A percentile compares a stretch with the other conserved stretches of the same genome.
These are phyloP conservation scores for Hetaerina americana DNA, from an alignment of 1,140 invertebrate species.

Conservation along the genomic window DNA sequence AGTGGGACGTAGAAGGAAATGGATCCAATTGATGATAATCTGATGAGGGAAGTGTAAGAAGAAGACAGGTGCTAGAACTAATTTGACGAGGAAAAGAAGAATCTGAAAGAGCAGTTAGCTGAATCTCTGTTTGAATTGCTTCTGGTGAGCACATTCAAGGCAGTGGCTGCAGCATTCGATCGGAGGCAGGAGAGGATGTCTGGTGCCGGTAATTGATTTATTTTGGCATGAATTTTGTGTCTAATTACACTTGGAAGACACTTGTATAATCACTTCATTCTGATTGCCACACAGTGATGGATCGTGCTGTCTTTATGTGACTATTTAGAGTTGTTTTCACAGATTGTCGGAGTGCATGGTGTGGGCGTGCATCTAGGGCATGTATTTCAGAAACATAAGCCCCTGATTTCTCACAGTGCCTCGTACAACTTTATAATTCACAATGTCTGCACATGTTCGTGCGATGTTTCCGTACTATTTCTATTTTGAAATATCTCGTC, in stretches of 20 bases:
- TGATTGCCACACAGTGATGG: neutral
- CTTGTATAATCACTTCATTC: neutral
- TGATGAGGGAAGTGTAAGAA: conserved; percentile 50
- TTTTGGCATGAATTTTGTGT: neutral
- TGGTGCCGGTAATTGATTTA: neutral
- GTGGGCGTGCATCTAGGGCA: too few species aligned
- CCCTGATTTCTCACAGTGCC: neutral
- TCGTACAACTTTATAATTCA: neutral
- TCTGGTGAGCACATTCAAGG: conserved; percentile 41
- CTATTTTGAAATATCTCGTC: neutral
- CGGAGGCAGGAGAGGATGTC: neutral
- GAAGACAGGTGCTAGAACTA: conserved; percentile 59
- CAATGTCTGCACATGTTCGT: neutral
- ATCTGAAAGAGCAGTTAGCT: conserved; percentile 52
- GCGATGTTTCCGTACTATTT: neutral
- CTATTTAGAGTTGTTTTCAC: neutral
- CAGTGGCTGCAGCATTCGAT: conserved; percentile 17
- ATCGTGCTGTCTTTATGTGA: neutral
- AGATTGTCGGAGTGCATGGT: neutral
- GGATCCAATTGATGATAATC: conserved; percentile 55
- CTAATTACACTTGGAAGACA: neutral
- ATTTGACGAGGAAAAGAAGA: conserved; percentile 52
- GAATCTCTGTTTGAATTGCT: conserved; percentile 46
- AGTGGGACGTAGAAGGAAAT: conserved; percentile 52
- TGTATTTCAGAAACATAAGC: too few species aligned